phyloP scores from a whole-genome alignment of 2,113 vertebrate species.

The Baryphthengus martii region DNA sequence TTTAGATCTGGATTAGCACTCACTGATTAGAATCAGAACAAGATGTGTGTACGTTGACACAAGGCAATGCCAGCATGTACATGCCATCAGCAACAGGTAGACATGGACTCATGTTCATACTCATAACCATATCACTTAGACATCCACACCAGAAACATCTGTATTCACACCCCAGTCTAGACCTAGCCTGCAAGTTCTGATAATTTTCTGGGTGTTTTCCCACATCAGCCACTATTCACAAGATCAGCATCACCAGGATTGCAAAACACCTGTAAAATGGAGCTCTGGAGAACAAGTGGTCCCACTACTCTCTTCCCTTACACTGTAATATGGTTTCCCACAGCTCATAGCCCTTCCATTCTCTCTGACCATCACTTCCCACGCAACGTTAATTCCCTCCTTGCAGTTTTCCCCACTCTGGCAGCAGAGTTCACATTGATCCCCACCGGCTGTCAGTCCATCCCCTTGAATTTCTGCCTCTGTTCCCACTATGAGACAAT shows the following conservation, averaged over 20 bases:
- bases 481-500: neutral
- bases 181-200: neutral
- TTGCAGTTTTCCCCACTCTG: neutral
- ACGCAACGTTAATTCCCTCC: rapidly evolving
- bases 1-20: neutral
- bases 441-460: neutral
- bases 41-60: neutral
- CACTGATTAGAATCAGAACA: neutral
- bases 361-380: neutral
- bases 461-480: neutral
- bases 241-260: neutral
- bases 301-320: neutral
- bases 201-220: neutral
- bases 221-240: neutral
- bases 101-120: neutral
- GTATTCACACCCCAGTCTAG: neutral
- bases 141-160: neutral
- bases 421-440: neutral
- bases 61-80: neutral
- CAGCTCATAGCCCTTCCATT: neutral
- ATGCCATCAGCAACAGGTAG: neutral
- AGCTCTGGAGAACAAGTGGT: neutral
- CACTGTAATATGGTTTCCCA: neutral
- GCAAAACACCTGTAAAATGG: neutral
- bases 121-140: neutral